Evolutionary conservation across 2,888 invertebrate genomes (phyloP), one percentile per base, ranked within the genome.

Genomic region (Chloroclystis v-ata): DNA sequence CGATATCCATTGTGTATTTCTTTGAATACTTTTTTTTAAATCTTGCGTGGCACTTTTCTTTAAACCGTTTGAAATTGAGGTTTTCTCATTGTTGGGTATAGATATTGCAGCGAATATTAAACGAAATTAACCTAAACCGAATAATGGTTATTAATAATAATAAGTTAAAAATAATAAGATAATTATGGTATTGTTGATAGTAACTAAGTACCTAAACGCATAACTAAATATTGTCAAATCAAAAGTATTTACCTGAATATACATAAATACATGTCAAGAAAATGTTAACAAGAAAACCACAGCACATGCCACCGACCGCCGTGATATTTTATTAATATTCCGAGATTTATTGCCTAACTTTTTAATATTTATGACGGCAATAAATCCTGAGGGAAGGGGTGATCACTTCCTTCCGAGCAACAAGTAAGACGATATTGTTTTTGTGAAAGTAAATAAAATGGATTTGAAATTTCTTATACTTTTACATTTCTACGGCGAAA

Each of bases 351-450:
- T 75, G 67, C 51, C 53, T 64, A 86, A 87, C 72, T 86, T 87
- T 86, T 86, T 87, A 85, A 87, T 86, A 87, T 86, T 87, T 86
- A 87, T 86, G 72, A 75, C 71, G 53, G 84, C 78, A 77, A 86
- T 87, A 87, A 87, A 87, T 86, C 78, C 61, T 74, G 68, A 78
- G 81, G 52, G 67, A 65, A 77, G 82, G 85, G 85, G 83, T 82
- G 78, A 79, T 82, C 76, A 77, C 81, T 82, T 78, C 66, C 75
- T 72, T 64, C 20, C 70, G 69, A 78, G 78, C 84, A 84, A 82
- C 85, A 84, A 85, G 82, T 84, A 69, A 49, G 58, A 59, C 56
- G 58, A 63, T 66, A 65, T 58, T 60, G 57, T 59, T 62, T 65
- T 44, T 37, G n/a, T 24, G n/a, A 11, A 39, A 35, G 25, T 25